Percentiles rank a stretch among this genome's conserved stretches.
These are phyloP conservation scores for Agrilus cyanescens DNA, from an alignment of 2,888 invertebrate genomes.

Conservation along the genomic window DNA sequence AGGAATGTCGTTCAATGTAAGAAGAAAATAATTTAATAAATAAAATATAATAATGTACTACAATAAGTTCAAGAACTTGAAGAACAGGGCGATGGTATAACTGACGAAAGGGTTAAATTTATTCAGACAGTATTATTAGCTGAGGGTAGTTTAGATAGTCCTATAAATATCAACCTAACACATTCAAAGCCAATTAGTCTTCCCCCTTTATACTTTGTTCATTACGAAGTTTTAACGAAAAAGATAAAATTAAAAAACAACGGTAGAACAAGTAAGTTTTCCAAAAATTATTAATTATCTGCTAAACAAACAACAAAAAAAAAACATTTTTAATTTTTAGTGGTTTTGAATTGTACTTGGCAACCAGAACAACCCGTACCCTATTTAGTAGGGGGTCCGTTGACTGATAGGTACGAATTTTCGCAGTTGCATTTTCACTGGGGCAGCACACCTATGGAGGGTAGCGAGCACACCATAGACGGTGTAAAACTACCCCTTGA, in stretches of 20 bases:
- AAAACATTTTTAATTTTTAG: background rate
- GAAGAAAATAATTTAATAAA: too few species aligned
- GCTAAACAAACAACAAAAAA: background rate
- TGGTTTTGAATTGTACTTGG: constrained; percentile 7
- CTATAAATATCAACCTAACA: constrained; percentile 36
- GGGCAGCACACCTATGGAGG: constrained; percentile 48
- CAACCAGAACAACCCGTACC: background rate
- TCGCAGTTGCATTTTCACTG: constrained; percentile 61
- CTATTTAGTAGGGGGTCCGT: constrained; percentile 27
- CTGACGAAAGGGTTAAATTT: constrained; percentile 5
- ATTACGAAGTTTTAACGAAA: constrained; percentile 46
- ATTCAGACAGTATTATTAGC: constrained; percentile 5
- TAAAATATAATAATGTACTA: too few species aligned
- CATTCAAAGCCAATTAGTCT: constrained; percentile 30
- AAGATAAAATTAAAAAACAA: constrained; percentile 55
- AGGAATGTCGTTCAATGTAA: too few species aligned
- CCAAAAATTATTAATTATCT: background rate
- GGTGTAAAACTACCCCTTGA: constrained; percentile 45
- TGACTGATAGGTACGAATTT: constrained; percentile 47
- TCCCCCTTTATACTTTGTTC: constrained; percentile 43
- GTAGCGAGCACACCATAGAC: constrained; percentile 54
- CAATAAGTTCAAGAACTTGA: too few species aligned
- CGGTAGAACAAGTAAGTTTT: constrained; percentile 47
- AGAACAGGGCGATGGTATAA: background rate
- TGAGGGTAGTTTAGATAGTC: constrained; percentile 28